Conservation (phyloP, 2,888 invertebrate species). For the Phyllotreta cruciferae region DNA sequence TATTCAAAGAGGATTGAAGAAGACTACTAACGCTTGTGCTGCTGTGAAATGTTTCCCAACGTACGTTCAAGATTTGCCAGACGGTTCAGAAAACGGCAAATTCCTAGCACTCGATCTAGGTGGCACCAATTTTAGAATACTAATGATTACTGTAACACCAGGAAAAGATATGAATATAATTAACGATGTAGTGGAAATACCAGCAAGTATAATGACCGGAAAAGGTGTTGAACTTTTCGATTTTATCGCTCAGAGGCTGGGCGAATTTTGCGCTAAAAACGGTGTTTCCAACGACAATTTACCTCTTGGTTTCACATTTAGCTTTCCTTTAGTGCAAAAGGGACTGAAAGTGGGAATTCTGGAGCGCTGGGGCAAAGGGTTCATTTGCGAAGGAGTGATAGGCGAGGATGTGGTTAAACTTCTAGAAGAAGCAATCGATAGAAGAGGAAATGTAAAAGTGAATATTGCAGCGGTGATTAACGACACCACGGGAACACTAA, state of each 20-base stretch:
- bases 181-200: conserved; percentile 97
- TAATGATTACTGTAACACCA: conserved; percentile 78
- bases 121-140: conserved; percentile 96
- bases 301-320: conserved; percentile 87
- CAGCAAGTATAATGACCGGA: conserved; percentile 93
- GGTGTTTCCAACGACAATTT: conserved; percentile 58
- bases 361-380: conserved; percentile 92
- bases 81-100: conserved; percentile 92
- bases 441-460: conserved; percentile 67
- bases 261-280: conserved; percentile 77
- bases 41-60: conserved; percentile 95
- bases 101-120: conserved; percentile 97
- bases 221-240: conserved; percentile 68
- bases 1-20: conserved; percentile 80
- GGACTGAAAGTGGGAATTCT: conserved; percentile 87
- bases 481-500: conserved; percentile 91
- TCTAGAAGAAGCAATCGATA: conserved; percentile 86
- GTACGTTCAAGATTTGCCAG: conserved; percentile 93
- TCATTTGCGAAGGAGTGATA: conserved; percentile 90
- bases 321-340: conserved; percentile 88
- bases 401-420: conserved; percentile 89
- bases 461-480: conserved; percentile 77
- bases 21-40: conserved; percentile 76
- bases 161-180: conserved; percentile 93
- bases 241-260: conserved; percentile 11